Evolutionary conservation across 1,140 invertebrate species (phyloP), one percentile per base, ranked within the genome.

Genomic region (Mylabris phalerata): DNA sequence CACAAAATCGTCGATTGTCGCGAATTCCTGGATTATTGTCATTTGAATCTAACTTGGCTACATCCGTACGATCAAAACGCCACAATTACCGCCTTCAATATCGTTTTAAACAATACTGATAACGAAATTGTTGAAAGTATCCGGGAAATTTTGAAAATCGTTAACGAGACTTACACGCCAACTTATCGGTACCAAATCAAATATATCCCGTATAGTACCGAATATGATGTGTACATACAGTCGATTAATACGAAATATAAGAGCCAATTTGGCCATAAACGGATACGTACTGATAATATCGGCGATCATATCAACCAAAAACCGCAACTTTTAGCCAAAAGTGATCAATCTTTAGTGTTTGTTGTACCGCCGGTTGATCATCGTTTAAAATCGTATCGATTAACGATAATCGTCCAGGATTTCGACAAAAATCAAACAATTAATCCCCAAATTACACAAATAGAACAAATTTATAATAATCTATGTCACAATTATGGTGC

Each of bases 31-130:
- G 66, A 69, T 19, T 69, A 61, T 50, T 69, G 67, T 27, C 48
- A 67, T 48, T 57, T 69, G 43, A 69, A 67, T 52, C 50, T 69
- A 6, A 63, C 49, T 24, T 69, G 67, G 67, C 9, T 52, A 10
- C 64, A 69, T 52, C 67, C 67, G 0, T 63, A 63, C 52, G 13
- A 64, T 32, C 64, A 67, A 45, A 69, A 68, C 48, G 64, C 62
- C 7, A 64, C 64, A 9, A 69, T 69, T 9, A 59, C 55, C 10
- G 48, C 48, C 4, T 69, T 69, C 42, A 55, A 67, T 38, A 63
- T 69, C n/a, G 55, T 66, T 46, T 55, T 69, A 27, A 68, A 69
- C 48, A 60, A 54, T 47, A 65, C 64, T 3, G 48, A 69, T 24
- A 56, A 57, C 11, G 55, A 57, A 49, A 61, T 61, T 24, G 38